A percentile compares a stretch with the other conserved stretches of the same genome.
These are phyloP conservation scores for Sarcophaga variegata DNA, from an alignment of 2,888 invertebrate genomes.

Conservation along the genomic window DNA sequence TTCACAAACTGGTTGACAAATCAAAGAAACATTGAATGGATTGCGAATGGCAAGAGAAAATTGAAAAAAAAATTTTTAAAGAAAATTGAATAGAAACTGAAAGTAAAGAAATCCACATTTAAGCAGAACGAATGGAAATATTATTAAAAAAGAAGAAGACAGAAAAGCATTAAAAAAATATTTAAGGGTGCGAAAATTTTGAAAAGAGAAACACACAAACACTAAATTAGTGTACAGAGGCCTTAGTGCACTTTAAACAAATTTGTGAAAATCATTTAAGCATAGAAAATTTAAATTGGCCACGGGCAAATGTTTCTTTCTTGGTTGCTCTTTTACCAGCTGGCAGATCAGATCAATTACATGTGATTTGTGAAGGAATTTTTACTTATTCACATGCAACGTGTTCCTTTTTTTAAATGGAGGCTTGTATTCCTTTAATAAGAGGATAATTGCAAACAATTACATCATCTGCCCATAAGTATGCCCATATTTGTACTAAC, in stretches of 20 bases:
- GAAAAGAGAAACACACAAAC: conserved; percentile 35
- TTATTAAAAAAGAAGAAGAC: neutral
- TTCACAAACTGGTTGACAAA: conserved; percentile 30
- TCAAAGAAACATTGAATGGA: conserved; percentile 28
- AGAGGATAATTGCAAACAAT: conserved; percentile 51
- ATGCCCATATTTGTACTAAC: neutral
- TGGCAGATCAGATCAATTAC: conserved; percentile 10
- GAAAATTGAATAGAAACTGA: neutral
- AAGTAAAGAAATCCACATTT: conserved; percentile 59
- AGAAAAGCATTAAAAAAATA: conserved; percentile 72
- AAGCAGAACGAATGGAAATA: conserved; percentile 51
- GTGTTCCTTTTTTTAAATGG: neutral
- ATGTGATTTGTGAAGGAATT: conserved; percentile 15
- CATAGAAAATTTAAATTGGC: conserved; percentile 73
- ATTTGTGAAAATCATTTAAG: conserved; percentile 62
- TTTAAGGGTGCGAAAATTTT: conserved; percentile 70
- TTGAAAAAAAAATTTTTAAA: conserved; percentile 14
- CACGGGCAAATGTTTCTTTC: conserved; percentile 70
- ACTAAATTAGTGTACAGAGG: conserved; percentile 24
- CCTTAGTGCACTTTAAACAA: neutral
- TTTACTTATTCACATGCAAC: neutral
- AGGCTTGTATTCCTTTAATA: conserved; percentile 27
- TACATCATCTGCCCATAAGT: conserved; percentile 52
- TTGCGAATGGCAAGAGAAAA: conserved; percentile 5
- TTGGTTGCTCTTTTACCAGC: conserved; percentile 60